These are phyloP conservation scores for Littorina saxatilis DNA, from an alignment of 1,140 invertebrate genomes.

Conservation along the genomic window DNA sequence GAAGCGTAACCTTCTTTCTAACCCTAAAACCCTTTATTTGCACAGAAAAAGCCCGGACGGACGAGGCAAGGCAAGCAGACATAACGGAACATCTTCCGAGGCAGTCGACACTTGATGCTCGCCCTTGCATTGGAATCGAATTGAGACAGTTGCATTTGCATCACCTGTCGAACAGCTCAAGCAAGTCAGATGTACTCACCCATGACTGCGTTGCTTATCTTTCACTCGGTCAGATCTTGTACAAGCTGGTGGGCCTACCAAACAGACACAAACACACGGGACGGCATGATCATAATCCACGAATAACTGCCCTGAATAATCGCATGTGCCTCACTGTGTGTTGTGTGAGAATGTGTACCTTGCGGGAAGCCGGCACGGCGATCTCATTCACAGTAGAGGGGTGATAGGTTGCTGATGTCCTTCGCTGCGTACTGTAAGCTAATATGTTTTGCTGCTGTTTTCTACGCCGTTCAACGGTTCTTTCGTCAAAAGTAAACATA, in stretches of 20 bases:
- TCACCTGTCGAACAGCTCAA: slow-evolving; percentile 11
- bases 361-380: slow-evolving; percentile 24
- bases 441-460: neutral
- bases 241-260: neutral
- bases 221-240: neutral
- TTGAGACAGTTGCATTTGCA: slow-evolving; percentile 11
- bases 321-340: slow-evolving; percentile 23
- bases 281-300: slow-evolving; percentile 15
- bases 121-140: neutral
- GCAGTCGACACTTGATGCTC: slow-evolving; percentile 9
- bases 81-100: slow-evolving; percentile 16
- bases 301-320: neutral
- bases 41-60: neutral
- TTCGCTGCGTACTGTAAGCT: neutral
- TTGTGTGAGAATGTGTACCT: slow-evolving; percentile 24
- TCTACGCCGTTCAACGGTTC: neutral
- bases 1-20: neutral
- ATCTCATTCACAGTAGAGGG: slow-evolving; percentile 5
- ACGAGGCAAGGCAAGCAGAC: neutral
- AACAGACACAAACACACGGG: slow-evolving; percentile 7
- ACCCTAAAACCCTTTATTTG: neutral
- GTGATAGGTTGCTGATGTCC: neutral
- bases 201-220: neutral
- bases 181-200: slow-evolving; percentile 7
- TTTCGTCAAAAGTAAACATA: neutral